phyloP scores from a whole-genome alignment of 1,140 invertebrate species.

The Gyrodactylus salaris region DNA sequence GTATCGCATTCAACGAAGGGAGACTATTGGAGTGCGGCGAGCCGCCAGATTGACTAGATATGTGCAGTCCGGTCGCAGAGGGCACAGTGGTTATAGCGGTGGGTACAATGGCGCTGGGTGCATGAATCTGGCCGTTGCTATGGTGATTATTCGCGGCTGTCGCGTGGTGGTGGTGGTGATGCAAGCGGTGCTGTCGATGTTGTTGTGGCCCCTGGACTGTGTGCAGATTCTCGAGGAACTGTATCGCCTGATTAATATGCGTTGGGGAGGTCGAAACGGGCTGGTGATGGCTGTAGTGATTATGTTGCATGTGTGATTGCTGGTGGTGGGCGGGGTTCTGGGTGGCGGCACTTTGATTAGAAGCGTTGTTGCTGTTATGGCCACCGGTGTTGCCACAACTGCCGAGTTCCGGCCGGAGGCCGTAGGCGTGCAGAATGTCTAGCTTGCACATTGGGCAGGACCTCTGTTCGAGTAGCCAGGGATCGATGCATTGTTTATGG shows the following conservation, averaged over 20 bases:
- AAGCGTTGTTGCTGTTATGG: neutral
- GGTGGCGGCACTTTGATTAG: neutral
- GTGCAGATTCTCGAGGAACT: neutral
- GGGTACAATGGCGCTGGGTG: neutral
- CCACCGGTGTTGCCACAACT: constrained; percentile 14
- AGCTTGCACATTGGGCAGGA: constrained; percentile 80
- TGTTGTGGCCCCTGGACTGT: neutral
- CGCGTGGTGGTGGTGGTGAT: neutral
- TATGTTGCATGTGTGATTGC: neutral
- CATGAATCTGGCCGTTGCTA: too few species aligned
- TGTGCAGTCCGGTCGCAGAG: neutral
- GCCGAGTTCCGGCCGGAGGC: constrained; percentile 25
- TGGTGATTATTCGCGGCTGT: neutral
- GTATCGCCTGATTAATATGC: neutral
- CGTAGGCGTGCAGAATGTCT: constrained; percentile 63
- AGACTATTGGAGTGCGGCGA: neutral
- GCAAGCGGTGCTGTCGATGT: neutral
- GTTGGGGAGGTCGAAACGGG: neutral
- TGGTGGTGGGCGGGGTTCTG: neutral
- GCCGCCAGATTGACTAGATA: neutral
- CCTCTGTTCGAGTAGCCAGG: constrained; percentile 57
- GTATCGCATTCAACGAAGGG: neutral
- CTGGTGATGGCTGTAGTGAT: neutral
- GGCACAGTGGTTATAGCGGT: neutral
- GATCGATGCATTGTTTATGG: constrained; percentile 66